Evolutionary conservation across 2,113 vertebrate genomes (phyloP).

Genomic region (Seriola aureovittata): DNA sequence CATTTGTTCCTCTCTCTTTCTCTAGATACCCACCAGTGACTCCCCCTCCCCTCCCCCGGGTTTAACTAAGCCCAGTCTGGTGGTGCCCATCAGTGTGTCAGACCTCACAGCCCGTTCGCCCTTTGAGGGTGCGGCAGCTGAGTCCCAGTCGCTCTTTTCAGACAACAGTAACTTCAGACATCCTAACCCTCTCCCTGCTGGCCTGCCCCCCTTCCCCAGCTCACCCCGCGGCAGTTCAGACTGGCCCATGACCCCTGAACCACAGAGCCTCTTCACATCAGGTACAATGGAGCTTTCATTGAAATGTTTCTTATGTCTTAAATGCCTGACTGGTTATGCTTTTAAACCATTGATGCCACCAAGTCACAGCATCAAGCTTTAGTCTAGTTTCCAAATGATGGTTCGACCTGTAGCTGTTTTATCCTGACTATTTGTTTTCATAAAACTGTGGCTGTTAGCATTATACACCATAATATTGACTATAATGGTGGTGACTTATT

Average conservation of each 20-base stretch:
- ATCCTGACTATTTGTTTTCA: slow-evolving; percentile 18
- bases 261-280: slow-evolving; percentile 99
- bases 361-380: background rate
- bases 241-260: slow-evolving; percentile 98
- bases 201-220: slow-evolving; percentile 94
- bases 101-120: slow-evolving; percentile 96
- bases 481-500: background rate
- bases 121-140: slow-evolving; percentile 96
- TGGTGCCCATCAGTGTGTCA: slow-evolving; percentile 94
- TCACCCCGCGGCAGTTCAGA: slow-evolving; percentile 93
- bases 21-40: slow-evolving; percentile 92
- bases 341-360: background rate
- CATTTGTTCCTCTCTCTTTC: background rate
- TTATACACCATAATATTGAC: background rate
- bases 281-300: slow-evolving; percentile 78
- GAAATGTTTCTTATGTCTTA: background rate
- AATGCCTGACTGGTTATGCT: background rate
- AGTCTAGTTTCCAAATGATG: background rate
- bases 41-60: slow-evolving; percentile 97
- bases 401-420: background rate
- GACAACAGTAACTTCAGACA: slow-evolving; percentile 98
- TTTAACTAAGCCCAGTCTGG: slow-evolving; percentile 94
- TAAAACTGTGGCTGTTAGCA: background rate
- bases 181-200: slow-evolving; percentile 96
- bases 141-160: slow-evolving; percentile 99